Conservation (phyloP, 30 jellyfish, hydroid and myxozoan genomes). For the Hydractinia echinata region DNA sequence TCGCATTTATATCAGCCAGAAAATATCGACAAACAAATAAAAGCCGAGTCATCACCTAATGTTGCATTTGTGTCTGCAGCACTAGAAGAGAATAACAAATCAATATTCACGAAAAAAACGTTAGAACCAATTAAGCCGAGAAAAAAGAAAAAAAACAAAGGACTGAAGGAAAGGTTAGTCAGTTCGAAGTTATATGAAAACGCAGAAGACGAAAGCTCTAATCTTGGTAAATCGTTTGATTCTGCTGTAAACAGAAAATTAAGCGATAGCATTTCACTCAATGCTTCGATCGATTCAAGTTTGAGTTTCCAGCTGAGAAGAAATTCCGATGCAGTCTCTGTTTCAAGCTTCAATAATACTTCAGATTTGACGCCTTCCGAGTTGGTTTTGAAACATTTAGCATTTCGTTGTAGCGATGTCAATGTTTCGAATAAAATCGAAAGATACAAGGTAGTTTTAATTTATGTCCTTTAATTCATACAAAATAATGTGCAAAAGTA, state of each 20-base stretch:
- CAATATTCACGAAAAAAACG: not conserved
- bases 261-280: not conserved
- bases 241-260: not conserved
- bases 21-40: not conserved
- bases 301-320: conserved; percentile 2
- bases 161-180: not conserved
- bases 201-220: not conserved
- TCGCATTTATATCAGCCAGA: not conserved
- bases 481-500: not conserved
- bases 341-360: conserved; percentile 4
- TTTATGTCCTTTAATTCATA: not conserved
- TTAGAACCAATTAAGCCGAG: not conserved
- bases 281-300: conserved; percentile 1
- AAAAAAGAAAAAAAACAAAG: conserved; percentile 13
- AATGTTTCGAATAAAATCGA: conserved; percentile 37
- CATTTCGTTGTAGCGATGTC: conserved; percentile 37
- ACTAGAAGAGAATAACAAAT: not conserved
- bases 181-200: not conserved
- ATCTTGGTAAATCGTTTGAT: not conserved
- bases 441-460: conserved; percentile 43
- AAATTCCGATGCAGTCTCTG: conserved; percentile 2
- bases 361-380: conserved; percentile 17
- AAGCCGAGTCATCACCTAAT: conserved; percentile 20
- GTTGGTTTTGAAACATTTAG: conserved; percentile 30
- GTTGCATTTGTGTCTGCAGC: not conserved